Conservation (phyloP, 2,113 vertebrate genomes). For the Merops nubicus region DNA sequence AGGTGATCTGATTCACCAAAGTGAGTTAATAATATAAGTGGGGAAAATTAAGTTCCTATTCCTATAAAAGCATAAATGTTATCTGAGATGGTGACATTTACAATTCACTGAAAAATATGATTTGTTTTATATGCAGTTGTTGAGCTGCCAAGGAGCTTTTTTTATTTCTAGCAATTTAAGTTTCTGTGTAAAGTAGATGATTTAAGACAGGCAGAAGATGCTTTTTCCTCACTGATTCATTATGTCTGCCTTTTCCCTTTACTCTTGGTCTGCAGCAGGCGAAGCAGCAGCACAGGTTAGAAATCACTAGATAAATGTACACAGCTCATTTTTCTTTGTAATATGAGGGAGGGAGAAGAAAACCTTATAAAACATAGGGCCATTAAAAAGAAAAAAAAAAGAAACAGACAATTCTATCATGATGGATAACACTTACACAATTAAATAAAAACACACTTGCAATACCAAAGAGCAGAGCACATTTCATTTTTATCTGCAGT, state of each 20-base stretch:
- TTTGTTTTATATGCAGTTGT: constrained; percentile 55
- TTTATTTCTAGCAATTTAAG: constrained; percentile 63
- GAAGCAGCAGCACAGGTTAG: not conserved
- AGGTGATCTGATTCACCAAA: constrained; percentile 50
- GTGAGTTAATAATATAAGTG: constrained; percentile 39
- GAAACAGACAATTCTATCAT: not conserved
- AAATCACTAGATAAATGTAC: constrained; percentile 36
- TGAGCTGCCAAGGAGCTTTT: constrained; percentile 49
- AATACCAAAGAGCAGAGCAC: not conserved
- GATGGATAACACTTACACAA: constrained; percentile 40
- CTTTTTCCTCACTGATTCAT: constrained; percentile 59
- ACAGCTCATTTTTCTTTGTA: constrained; percentile 62
- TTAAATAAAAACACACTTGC: constrained; percentile 45
- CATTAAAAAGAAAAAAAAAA: not conserved
- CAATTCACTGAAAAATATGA: not conserved
- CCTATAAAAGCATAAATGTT: constrained; percentile 58
- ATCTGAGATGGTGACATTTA: constrained; percentile 34
- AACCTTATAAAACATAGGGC: constrained; percentile 11
- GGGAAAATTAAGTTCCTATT: constrained; percentile 29
- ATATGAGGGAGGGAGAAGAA: constrained; percentile 8
- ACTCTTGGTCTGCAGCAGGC: not conserved
- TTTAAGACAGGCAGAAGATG: constrained; percentile 68
- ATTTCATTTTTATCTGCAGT: constrained; percentile 52
- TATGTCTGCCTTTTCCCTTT: constrained; percentile 50
- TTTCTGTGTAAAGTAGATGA: constrained; percentile 56